Evolutionary conservation across 2,113 vertebrate genomes (phyloP), one percentile per base, ranked within the genome.

Genomic region (Hyperopisus bebe): DNA sequence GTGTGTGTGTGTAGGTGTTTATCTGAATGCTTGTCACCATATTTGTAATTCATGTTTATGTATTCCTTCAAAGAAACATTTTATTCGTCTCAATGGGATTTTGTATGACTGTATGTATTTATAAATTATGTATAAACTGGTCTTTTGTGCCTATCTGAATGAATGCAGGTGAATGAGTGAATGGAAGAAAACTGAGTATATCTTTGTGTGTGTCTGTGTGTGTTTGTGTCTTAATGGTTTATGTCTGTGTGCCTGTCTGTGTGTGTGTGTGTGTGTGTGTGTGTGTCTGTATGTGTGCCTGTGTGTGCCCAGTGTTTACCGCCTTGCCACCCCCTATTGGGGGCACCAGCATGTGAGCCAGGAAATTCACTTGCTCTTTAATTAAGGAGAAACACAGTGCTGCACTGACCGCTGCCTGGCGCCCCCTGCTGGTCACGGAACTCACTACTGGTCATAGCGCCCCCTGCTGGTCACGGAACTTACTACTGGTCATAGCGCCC

Each of bases 321-420:
- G 6, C 48, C 85, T 86, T 27, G 0, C 39, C 42, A 31, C 19
- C 58, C 58, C 53, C 44, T 55, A 27, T 21, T 93, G 92, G 91
- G 85, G 91, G 92, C 92, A 94, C 92, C 93, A 88, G 90, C 89
- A 94, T 91, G 90, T 91, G 90, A 70, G 89, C 74, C 92, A 90
- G 90, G 88, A 87, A 90, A 90, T 91, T 93, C 90, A 91, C 55
- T 0, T 89, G 87, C 77, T 86, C 91, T 90, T 94, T 94, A 94
- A 90, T 93, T 91, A 92, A 90, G 91, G 91, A 90, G 48, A 91
- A 94, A 90, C 93, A 94, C 93, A 94, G 89, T 92, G 92, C 82
- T 74, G 46, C 62, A 88, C 91, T 35, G 58, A 10, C n/a, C 42
- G 88, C 90, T 91, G 92, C 84, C 86, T 89, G 82, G 90, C 89